Evolutionary conservation across 2,797 vertebrate genomes (phyloP), one percentile per base, ranked within the genome.

Genomic region (Ctenopoma kingsleyae): DNA sequence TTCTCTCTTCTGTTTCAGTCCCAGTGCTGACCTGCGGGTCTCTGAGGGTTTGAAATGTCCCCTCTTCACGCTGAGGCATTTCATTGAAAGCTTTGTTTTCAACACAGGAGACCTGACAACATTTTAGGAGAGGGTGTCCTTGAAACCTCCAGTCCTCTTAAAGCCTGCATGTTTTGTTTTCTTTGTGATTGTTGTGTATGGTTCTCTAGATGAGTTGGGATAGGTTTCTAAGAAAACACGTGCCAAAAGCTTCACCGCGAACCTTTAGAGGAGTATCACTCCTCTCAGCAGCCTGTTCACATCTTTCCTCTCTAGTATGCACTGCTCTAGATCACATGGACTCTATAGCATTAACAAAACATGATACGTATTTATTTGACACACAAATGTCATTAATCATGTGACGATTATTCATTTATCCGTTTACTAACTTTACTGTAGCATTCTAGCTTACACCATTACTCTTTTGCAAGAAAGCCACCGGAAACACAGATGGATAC

Each of bases 101-200:
- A 62, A 38, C 61, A 25, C 13, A 35, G 80, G 66, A 82, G 72
- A 80, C 66, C 60, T 76, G 58, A 84, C 60, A 83, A 78, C 74
- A 74, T 80, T 78, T 78, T 32, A 74, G 67, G 35, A 69, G 64
- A 22, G 53, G 71, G 52, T 5, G 13, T 62, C 61, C 74, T 81
- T 61, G 61, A 82, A 77, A 57, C 27, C 5, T 56, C 73, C n/a
- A 44, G 9, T 44, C 44, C 67, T 38, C 52, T 63, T 46, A 36
- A 81, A 76, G 57, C 36, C 63, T 61, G 55, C 22, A 0, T 43
- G 69, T 52, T 86, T 89, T 82, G 65, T 81, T 80, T 77, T 71
- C 74, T 80, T 82, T 71, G 76, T 71, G 59, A 44, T 58, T 62
- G 41, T n/a, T 20, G 52, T 76, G 50, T 60, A 43, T 23, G 57